Conservation (phyloP, 2,888 invertebrate species). For the Ormyrus nitidulus region DNA sequence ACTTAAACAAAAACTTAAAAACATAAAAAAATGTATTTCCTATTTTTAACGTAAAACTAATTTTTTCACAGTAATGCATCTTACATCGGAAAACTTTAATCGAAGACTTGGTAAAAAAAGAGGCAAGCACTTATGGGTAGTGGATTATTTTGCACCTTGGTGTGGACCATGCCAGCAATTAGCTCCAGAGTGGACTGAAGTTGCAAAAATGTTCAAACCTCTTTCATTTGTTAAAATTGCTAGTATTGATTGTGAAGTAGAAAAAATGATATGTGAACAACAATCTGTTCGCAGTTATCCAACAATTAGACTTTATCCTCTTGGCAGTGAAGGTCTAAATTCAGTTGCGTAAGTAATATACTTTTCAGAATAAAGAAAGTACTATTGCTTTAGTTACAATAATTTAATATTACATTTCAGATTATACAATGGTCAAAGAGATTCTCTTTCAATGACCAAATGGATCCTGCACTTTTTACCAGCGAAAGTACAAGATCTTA, state of each 20-base stretch:
- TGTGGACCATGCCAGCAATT: constrained; percentile 85
- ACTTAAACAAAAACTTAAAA: constrained; percentile 43
- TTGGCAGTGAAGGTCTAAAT: constrained; percentile 76
- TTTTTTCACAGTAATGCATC: constrained; percentile 75
- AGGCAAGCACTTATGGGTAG: constrained; percentile 79
- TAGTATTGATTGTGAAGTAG: constrained; percentile 82
- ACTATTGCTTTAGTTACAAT: constrained; percentile 14
- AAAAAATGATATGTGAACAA: constrained; percentile 78
- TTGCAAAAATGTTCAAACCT: constrained; percentile 78
- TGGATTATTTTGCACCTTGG: constrained; percentile 86
- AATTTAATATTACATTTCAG: constrained; percentile 69
- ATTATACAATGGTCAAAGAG: constrained; percentile 80
- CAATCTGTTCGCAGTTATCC: constrained; percentile 83
- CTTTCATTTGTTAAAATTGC: constrained; percentile 79
- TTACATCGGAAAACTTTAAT: constrained; percentile 78
- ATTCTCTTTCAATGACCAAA: constrained; percentile 79
- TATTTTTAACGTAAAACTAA: constrained; percentile 3
- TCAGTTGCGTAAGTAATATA: constrained; percentile 76
- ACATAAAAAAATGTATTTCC: constrained; percentile 14
- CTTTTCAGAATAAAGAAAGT: constrained; percentile 20
- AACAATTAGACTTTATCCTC: constrained; percentile 82
- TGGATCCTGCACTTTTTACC: constrained; percentile 83
- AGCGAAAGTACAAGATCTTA: constrained; percentile 77
- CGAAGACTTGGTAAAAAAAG: constrained; percentile 77
- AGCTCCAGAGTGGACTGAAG: constrained; percentile 81